Base-by-base conservation (phyloP, 2,113 vertebrate species). In the Phoxinus phoxinus region DNA sequence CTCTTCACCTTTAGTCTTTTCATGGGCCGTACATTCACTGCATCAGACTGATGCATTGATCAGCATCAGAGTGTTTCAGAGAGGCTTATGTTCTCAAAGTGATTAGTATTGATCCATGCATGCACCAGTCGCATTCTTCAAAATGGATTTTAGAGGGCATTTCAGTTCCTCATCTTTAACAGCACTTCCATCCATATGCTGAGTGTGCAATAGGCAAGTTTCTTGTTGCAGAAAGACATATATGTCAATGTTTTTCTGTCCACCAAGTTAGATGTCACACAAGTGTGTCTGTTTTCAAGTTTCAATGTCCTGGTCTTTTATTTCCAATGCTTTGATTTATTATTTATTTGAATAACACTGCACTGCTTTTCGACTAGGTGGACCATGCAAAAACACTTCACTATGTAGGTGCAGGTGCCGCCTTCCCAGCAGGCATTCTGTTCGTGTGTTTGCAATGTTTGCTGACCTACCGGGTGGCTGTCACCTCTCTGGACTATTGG, bases 371-470 rank as follows among this genome's bases (percentile, higher is more conserved):
- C 8, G 10, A n/a, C n/a, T 91, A 98, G 97, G 97, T 98, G 74
- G 97, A 97, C 92, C 94, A 97, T 0, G 97, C 96, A 37, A 97
- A 96, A 89, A 96, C 96, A 48, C 93, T 98, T 27, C 97, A 98
- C 94, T 98, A 98, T 6, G 92, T 97, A 1, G 97, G 97, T 2
- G 94, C 97, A 0, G 96, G 96, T 0, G 95, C 97, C 78, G 96
- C 97, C 15, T 97, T 98, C 87, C 95, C 95, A 0, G 96, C 97
- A 0, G 97, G 97, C 9, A 93, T 97, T 91, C 94, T 97, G 35
- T 97, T 97, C 3, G 95, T 97, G 88, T 97, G 96, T 89, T 93
- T 98, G 84, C 96, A 97, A 92, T 97, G 96, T 80, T 95, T 96
- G 82, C 94, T 97, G 86, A 96, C 96, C 86, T 97, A 97, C 92